These are phyloP conservation scores for Bolinopsis microptera DNA, from an alignment of 37 sponge, comb jelly and placozoan species.

Conservation along the genomic window DNA sequence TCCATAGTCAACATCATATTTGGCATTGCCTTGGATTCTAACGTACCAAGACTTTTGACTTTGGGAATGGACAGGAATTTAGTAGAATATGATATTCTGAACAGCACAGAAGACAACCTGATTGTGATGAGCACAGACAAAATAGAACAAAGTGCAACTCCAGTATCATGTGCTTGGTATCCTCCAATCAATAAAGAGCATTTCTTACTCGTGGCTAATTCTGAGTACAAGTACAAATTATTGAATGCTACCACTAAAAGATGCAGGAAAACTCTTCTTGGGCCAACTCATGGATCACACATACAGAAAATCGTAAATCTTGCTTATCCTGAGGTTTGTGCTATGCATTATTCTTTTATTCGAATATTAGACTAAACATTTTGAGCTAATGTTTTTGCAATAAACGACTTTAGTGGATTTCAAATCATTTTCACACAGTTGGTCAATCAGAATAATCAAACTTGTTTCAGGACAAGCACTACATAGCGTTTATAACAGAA, in stretches of 20 bases:
- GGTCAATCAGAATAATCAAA: too few species aligned
- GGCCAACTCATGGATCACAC: slow-evolving; percentile 86
- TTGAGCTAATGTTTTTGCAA: too few species aligned
- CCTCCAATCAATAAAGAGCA: slow-evolving; percentile 92
- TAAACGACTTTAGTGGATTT: too few species aligned
- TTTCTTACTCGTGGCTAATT: slow-evolving; percentile 84
- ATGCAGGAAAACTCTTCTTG: slow-evolving; percentile 92
- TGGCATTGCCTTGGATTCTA: slow-evolving; percentile 76
- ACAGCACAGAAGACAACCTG: slow-evolving; percentile 80
- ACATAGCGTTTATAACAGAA: slow-evolving; percentile 81
- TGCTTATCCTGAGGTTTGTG: slow-evolving; percentile 26
- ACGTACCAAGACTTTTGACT: slow-evolving; percentile 78
- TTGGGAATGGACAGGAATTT: slow-evolving; percentile 79
- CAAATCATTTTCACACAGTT: too few species aligned
- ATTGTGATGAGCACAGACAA: slow-evolving; percentile 72
- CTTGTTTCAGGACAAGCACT: slow-evolving; percentile 66
- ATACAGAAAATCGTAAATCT: slow-evolving; percentile 53
- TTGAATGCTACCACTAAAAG: slow-evolving; percentile 91
- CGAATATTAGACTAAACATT: too few species aligned
- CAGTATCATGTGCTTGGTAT: slow-evolving; percentile 82
- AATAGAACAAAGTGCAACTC: slow-evolving; percentile 94
- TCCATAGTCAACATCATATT: slow-evolving; percentile 80
- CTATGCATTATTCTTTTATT: too few species aligned
- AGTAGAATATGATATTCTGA: slow-evolving; percentile 89
- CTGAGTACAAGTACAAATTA: slow-evolving; percentile 90